Conservation (phyloP, 2,888 invertebrate species). For the Allolobophora icterica region DNA sequence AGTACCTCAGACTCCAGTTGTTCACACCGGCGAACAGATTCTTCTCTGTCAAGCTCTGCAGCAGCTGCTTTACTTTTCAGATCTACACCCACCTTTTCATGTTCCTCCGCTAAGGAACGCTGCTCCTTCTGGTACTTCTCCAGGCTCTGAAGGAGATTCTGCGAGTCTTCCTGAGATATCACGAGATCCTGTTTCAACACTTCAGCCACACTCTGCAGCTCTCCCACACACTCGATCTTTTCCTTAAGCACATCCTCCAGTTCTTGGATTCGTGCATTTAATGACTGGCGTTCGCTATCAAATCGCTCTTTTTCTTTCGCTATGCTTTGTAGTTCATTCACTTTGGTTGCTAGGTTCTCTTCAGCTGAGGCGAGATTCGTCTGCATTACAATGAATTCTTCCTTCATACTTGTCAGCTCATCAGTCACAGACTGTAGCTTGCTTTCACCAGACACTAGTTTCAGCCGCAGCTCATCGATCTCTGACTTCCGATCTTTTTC, state of each 20-base stretch:
- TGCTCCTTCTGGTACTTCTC: neutral
- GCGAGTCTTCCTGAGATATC: neutral
- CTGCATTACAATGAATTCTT: neutral
- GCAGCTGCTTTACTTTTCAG: constrained; percentile 13
- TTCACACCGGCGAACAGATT: neutral
- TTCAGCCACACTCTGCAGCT: neutral
- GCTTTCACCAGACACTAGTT: neutral
- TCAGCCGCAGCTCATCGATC: constrained; percentile 14
- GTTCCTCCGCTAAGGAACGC: neutral
- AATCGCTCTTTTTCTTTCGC: neutral
- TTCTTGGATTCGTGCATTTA: neutral
- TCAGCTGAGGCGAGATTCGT: neutral
- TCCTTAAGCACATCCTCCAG: neutral
- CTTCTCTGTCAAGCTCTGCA: constrained; percentile 24
- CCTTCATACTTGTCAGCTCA: neutral
- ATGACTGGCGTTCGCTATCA: neutral
- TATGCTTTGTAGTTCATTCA: neutral
- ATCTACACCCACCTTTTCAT: constrained; percentile 26
- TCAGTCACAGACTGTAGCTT: neutral
- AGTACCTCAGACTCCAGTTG: neutral
- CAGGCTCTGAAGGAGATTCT: constrained; percentile 1
- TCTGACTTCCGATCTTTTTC: neutral
- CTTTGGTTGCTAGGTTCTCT: neutral
- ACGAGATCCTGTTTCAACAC: neutral
- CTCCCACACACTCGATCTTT: neutral